Conservation (phyloP, 2,113 vertebrate genomes). For the Lepus americanus region DNA sequence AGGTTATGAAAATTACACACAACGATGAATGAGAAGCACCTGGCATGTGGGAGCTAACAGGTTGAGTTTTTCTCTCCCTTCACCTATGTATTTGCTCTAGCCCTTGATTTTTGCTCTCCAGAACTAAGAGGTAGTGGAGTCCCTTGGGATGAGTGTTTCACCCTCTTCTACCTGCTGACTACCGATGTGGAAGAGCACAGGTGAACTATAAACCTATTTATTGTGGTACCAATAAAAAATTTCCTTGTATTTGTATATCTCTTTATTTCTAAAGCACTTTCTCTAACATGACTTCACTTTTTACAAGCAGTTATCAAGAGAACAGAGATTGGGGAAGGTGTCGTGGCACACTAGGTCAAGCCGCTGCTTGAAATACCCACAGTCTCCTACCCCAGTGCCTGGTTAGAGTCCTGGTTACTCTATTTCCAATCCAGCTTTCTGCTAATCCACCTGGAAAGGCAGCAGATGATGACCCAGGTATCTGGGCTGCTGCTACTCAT, state of each 20-base stretch:
- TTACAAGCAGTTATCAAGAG: not conserved
- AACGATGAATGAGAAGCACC: not conserved
- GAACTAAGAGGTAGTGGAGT: not conserved
- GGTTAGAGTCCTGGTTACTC: too few species aligned
- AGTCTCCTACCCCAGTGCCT: too few species aligned
- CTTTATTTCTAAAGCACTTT: slow-evolving; percentile 46
- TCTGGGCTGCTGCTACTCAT: too few species aligned
- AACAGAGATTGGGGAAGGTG: not conserved
- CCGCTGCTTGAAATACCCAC: too few species aligned
- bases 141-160: not conserved
- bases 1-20: not conserved
- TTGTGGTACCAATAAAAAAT: slow-evolving; percentile 19
- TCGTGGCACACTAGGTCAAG: too few species aligned
- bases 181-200: not conserved
- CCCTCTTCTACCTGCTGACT: not conserved
- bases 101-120: not conserved
- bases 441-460: too few species aligned
- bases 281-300: slow-evolving; percentile 34
- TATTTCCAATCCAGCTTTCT: too few species aligned
- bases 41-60: not conserved
- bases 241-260: not conserved
- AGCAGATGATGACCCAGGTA: too few species aligned
- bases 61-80: not conserved
- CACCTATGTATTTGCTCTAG: not conserved
- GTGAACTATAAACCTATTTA: slow-evolving; percentile 47